Evolutionary conservation across 2,113 vertebrate species (phyloP), one percentile per base, ranked within the genome.

Genomic region (Etheostoma cragini): DNA sequence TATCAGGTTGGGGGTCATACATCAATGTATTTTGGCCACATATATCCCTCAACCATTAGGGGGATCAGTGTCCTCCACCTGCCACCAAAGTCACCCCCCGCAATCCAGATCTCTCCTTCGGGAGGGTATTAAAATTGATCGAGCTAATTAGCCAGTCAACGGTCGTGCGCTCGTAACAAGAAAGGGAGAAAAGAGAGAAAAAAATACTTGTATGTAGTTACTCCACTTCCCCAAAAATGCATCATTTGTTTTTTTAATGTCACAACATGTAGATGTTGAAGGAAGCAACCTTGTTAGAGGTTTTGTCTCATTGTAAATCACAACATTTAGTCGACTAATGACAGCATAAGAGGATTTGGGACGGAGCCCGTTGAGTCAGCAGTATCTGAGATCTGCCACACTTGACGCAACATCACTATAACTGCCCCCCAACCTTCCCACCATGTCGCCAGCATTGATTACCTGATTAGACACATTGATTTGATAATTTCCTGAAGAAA

Each of bases 71-170:
- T 95, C 94, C 95, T 96, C 92, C 84, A 96, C 95, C 94, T 96
- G 94, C 94, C 91, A 92, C 87, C 92, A 95, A 95, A 93, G 90
- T 96, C 83, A 12, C 90, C 76, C 95, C 89, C 86, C 75, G 30
- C 88, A 85, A 79, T 91, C 87, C 85, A 91, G 93, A 94, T 94
- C 92, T 93, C 72, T 91, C 92, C 89, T 86, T 16, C 87, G 95
- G 91, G 74, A 95, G 91, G 84, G 92, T 95, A 94, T 96, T 96
- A 96, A 96, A 96, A 95, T 96, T 94, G 95, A 97, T 96, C 95
- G 89, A 92, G 90, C 92, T 96, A 96, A 97, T 97, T 96, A 96
- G 95, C 96, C 92, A 95, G 94, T 89, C 93, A 93, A 83, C 8
- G 63, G 42, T 58, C 62, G 21, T 47, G 38, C 6, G 16, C 82